phyloP scores from a whole-genome alignment of 2,797 vertebrate species.

The Ispidina lecontei region DNA sequence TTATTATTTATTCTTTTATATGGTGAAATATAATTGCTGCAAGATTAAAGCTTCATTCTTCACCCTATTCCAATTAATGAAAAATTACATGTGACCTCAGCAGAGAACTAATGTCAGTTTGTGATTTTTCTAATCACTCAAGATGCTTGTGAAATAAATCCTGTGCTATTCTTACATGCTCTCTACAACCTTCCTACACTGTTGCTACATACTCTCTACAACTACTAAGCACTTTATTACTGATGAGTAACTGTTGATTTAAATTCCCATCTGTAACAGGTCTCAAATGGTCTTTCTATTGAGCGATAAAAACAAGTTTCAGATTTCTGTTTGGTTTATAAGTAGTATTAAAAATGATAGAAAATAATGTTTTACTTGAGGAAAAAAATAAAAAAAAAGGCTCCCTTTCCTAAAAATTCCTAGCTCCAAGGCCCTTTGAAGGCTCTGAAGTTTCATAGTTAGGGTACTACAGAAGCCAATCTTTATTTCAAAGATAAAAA shows the following conservation, averaged over 20 bases:
- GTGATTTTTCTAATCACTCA: not conserved
- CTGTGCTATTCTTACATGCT: not conserved
- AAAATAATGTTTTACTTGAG: not conserved
- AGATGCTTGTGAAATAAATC: not conserved
- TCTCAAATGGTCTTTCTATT: not conserved
- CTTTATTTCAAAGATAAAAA: slow-evolving; percentile 48
- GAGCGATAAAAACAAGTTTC: not conserved
- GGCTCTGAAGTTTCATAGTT: not conserved
- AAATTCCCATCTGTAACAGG: not conserved
- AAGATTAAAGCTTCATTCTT: not conserved
- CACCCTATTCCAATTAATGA: not conserved
- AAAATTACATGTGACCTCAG: not conserved
- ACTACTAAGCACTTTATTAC: not conserved
- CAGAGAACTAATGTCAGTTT: not conserved
- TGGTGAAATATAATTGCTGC: not conserved
- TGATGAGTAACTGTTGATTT: not conserved
- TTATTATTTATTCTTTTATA: not conserved
- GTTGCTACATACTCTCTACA: not conserved
- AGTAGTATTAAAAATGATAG: not conserved
- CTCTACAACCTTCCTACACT: not conserved
- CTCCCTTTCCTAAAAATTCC: not conserved
- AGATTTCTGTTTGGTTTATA: not conserved
- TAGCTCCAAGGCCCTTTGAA: not conserved
- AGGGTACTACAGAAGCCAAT: slow-evolving; percentile 17
- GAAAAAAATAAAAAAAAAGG: not conserved